phyloP scores from a whole-genome alignment of 2,113 vertebrate genomes.

The Notiomystis cincta region DNA sequence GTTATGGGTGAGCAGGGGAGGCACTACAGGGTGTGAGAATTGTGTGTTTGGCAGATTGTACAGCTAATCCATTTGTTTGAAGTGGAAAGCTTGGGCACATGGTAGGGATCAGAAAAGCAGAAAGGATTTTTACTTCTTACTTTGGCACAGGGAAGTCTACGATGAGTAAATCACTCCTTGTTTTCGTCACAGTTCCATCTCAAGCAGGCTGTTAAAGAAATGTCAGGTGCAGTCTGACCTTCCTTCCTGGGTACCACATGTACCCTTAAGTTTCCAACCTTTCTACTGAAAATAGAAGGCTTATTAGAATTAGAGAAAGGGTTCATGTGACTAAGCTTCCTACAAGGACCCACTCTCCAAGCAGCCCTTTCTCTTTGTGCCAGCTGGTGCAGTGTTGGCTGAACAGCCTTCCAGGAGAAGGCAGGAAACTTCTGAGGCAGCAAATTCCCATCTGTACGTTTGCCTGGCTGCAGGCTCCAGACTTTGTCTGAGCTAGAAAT shows the following conservation, averaged over 20 bases:
- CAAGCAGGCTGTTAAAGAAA: neutral
- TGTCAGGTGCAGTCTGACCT: neutral
- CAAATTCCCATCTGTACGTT: neutral
- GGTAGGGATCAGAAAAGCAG: neutral
- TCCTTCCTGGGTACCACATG: neutral
- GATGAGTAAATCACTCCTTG: neutral
- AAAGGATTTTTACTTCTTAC: neutral
- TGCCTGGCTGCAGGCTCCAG: neutral
- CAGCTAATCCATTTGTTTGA: neutral
- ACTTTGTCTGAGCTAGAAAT: slow-evolving; percentile 1
- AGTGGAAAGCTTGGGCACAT: neutral
- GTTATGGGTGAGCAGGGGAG: neutral
- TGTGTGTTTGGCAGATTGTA: neutral
- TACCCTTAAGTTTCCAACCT: neutral
- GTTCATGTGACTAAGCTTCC: neutral
- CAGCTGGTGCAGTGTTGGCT: neutral
- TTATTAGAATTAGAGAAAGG: neutral
- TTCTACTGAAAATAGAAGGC: neutral
- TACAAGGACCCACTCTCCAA: neutral
- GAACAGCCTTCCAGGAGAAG: neutral
- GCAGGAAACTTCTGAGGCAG: neutral
- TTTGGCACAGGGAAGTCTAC: neutral
- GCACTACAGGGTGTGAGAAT: neutral
- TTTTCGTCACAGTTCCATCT: neutral
- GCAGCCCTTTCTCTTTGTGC: neutral